Conservation (phyloP, 2,113 vertebrate species). For the Cynoglossus semilaevis region DNA sequence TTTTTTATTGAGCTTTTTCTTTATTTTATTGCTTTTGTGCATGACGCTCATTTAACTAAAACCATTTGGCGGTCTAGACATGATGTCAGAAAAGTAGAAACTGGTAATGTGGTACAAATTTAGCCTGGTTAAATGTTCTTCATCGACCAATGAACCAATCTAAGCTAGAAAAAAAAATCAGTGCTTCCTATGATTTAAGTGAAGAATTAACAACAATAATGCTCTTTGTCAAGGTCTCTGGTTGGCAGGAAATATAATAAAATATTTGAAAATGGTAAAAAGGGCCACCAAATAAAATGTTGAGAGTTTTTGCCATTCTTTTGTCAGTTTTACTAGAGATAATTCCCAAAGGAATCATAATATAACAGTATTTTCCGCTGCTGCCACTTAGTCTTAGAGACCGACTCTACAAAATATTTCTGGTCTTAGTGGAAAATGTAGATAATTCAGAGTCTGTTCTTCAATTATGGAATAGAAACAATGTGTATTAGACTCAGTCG, state of each 20-base stretch:
- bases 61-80: conserved; percentile 33
- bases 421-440: conserved; percentile 28
- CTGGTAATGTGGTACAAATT: conserved; percentile 36
- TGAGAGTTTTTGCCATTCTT: too few relatives aligned
- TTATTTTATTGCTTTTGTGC: conserved; percentile 18
- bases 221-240: conserved; percentile 19
- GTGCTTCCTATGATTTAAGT: conserved; percentile 12
- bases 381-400: conserved; percentile 13
- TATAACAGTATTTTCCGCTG: too few relatives aligned
- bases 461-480: conserved; percentile 42
- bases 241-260: conserved; percentile 21
- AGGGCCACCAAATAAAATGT: conserved; percentile 10
- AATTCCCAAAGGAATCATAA: background rate
- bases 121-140: conserved; percentile 28
- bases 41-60: conserved; percentile 32
- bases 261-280: conserved; percentile 17
- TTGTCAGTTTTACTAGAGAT: conserved; percentile 21
- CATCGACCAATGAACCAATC: conserved; percentile 4
- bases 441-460: too few relatives aligned
- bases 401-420: conserved; percentile 21
- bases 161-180: conserved; percentile 20
- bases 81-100: conserved; percentile 44
- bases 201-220: conserved; percentile 25
- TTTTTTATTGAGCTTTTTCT: conserved; percentile 18
- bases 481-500: too few relatives aligned